Evolutionary conservation across 2,113 vertebrate genomes (phyloP).

Genomic region (Monopterus albus): DNA sequence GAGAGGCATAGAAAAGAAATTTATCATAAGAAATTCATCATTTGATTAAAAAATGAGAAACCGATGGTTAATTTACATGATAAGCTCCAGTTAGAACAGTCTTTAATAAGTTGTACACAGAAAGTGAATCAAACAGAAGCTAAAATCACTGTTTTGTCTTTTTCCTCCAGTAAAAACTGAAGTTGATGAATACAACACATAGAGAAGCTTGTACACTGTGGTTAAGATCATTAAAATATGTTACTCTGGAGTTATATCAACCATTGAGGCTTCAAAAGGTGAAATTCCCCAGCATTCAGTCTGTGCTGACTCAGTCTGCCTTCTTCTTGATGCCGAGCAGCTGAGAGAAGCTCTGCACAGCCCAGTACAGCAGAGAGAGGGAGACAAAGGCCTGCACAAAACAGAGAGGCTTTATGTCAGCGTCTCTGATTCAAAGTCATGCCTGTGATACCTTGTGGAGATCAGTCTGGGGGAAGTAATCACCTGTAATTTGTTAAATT

Average conservation of each 20-base stretch:
- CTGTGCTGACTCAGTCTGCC: constrained; percentile 45
- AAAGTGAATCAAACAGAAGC: not conserved
- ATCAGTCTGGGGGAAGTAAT: too few species aligned
- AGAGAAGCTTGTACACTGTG: not conserved
- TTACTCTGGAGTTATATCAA: not conserved
- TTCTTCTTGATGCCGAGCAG: constrained; percentile 74
- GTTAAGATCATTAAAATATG: not conserved
- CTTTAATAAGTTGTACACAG: not conserved
- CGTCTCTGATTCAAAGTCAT: not conserved
- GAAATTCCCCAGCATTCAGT: not conserved
- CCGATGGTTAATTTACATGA: not conserved
- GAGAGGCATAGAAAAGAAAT: not conserved
- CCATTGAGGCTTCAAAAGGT: not conserved
- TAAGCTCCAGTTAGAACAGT: not conserved
- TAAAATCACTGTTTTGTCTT: not conserved
- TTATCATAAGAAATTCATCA: too few species aligned
- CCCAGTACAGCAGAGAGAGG: constrained; percentile 88
- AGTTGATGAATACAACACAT: not conserved
- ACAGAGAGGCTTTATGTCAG: not conserved
- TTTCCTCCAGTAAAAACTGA: not conserved
- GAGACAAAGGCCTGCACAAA: constrained; percentile 86
- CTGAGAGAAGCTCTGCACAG: constrained; percentile 77
- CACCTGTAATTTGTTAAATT: too few species aligned
- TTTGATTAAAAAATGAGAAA: not conserved
- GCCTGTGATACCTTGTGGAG: rapidly evolving